These are phyloP conservation scores for Scytalopus superciliaris DNA, from an alignment of 2,113 vertebrate genomes.

Conservation along the genomic window DNA sequence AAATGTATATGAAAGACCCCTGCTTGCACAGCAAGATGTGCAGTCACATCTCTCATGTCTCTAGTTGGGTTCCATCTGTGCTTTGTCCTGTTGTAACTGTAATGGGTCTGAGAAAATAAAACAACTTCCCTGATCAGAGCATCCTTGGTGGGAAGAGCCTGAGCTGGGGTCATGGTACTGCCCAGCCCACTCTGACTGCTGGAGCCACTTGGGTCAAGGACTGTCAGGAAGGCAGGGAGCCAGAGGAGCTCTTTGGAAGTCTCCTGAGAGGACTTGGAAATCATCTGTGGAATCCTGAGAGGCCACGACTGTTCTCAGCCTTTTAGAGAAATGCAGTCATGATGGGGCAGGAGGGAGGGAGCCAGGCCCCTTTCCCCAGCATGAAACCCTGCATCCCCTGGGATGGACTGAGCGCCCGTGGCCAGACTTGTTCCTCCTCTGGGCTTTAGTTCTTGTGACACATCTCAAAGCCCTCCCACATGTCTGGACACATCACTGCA, in stretches of 20 bases:
- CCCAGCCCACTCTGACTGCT: background rate
- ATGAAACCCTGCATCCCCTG: background rate
- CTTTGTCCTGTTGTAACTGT: background rate
- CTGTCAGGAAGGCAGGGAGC: background rate
- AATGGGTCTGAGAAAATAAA: background rate
- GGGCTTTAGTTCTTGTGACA: background rate
- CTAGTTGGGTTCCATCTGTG: background rate
- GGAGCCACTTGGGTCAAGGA: background rate
- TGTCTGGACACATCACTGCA: background rate
- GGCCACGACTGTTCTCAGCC: background rate
- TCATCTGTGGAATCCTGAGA: background rate
- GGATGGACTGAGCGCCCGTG: rapidly evolving
- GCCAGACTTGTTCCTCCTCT: background rate
- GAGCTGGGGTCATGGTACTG: rapidly evolving
- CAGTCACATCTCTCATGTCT: background rate
- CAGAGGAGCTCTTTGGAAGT: background rate
- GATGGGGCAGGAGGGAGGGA: background rate
- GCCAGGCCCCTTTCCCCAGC: background rate
- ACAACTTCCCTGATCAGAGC: rapidly evolving
- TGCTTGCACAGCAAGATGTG: background rate
- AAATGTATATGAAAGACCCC: background rate
- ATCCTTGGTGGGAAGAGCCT: background rate
- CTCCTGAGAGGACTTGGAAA: background rate
- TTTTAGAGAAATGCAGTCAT: background rate
- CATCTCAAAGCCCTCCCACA: rapidly evolving